Evolutionary conservation across 2,888 invertebrate species (phyloP).

Genomic region (Drosophila recens): DNA sequence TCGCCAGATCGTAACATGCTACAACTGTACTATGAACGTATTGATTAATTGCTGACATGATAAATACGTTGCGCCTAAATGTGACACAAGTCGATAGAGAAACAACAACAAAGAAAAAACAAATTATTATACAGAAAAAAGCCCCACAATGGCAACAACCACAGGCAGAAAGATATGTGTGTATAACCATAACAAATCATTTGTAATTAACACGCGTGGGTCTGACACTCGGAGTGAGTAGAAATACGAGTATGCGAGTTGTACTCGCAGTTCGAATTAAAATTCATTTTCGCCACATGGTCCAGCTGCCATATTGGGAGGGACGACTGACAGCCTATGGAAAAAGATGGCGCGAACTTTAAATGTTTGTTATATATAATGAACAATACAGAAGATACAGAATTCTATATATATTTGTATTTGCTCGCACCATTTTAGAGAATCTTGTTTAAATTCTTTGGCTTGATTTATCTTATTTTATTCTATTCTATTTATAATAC

Average conservation of each 20-base stretch:
- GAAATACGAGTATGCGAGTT: slow-evolving; percentile 36
- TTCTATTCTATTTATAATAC: slow-evolving; percentile 38
- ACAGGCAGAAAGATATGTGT: slow-evolving; percentile 48
- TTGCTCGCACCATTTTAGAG: slow-evolving; percentile 56
- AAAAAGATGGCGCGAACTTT: slow-evolving; percentile 35
- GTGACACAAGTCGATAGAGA: slow-evolving; percentile 65
- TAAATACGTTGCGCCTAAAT: slow-evolving; percentile 77
- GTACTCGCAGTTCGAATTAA: slow-evolving; percentile 33
- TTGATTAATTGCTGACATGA: slow-evolving; percentile 81
- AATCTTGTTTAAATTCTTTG: slow-evolving; percentile 56
- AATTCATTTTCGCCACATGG: slow-evolving; percentile 71
- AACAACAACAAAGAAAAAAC: slow-evolving; percentile 21
- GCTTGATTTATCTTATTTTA: slow-evolving; percentile 57
- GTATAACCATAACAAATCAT: slow-evolving; percentile 74
- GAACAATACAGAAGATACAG: slow-evolving; percentile 14
- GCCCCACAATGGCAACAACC: slow-evolving; percentile 72
- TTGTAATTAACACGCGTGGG: slow-evolving; percentile 82
- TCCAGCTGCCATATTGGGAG: slow-evolving; percentile 66
- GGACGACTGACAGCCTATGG: slow-evolving; percentile 53
- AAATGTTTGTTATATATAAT: slow-evolving; percentile 28
- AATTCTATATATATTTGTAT: slow-evolving; percentile 15
- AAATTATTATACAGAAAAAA: slow-evolving; percentile 40
- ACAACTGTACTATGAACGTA: slow-evolving; percentile 52
- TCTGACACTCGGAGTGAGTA: slow-evolving; percentile 47
- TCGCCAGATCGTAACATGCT: slow-evolving; percentile 22